Percentiles rank a stretch among this genome's conserved stretches.
Conservation (phyloP, 2,888 invertebrate species). For the Limnephilus marmoratus region DNA sequence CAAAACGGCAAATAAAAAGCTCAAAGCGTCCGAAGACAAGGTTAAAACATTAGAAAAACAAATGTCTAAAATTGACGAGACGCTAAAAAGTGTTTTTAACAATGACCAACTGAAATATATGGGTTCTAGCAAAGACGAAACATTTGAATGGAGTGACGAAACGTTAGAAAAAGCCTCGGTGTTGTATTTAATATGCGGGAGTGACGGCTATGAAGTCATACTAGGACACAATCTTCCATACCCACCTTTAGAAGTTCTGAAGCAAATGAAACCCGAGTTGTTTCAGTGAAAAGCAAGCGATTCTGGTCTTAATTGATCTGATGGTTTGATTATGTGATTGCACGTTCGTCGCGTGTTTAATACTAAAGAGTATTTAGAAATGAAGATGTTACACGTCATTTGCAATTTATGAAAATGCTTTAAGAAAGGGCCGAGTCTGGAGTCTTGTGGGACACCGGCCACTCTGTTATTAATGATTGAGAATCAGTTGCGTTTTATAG, state of each 20-base stretch:
- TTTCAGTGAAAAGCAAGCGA: slow-evolving; percentile 19
- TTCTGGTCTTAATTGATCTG: slow-evolving; percentile 24
- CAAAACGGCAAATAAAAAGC: slow-evolving; percentile 24
- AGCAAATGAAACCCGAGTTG: slow-evolving; percentile 42
- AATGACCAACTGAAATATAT: slow-evolving; percentile 45
- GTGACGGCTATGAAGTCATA: slow-evolving; percentile 41
- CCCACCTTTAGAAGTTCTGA: slow-evolving; percentile 35
- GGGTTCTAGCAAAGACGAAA: slow-evolving; percentile 2
- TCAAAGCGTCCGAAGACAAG: slow-evolving; percentile 26
- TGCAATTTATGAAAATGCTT: neutral
- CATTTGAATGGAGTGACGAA: slow-evolving; percentile 45
- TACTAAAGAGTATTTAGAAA: neutral
- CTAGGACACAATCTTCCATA: slow-evolving; percentile 44
- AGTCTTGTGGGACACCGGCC: neutral
- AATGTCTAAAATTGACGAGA: slow-evolving; percentile 25
- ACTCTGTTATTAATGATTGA: neutral
- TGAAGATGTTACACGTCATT: neutral
- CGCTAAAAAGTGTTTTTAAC: slow-evolving; percentile 46
- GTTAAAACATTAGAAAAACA: slow-evolving; percentile 43
- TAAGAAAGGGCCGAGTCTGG: neutral
- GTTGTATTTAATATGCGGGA: slow-evolving; percentile 48
- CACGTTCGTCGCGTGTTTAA: neutral
- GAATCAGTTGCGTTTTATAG: neutral
- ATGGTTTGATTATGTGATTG: slow-evolving; percentile 11
- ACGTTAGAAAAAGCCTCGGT: slow-evolving; percentile 51